Conservation (phyloP, 2,113 vertebrate genomes). For the Mobula hypostoma region DNA sequence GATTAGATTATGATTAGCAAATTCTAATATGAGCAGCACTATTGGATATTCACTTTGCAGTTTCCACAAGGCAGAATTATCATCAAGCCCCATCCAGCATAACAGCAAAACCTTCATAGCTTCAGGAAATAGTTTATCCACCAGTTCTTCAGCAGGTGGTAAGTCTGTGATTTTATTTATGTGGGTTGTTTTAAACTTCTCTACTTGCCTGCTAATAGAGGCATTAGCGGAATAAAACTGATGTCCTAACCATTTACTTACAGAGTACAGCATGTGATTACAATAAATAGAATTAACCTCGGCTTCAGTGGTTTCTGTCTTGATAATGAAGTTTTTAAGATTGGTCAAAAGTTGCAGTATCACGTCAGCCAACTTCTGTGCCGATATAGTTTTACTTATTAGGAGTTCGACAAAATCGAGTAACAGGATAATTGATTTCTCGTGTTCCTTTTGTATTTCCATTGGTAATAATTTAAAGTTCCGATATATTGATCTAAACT, state of each 20-base stretch:
- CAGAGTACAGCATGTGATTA: slow-evolving; percentile 51
- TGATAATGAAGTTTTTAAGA: slow-evolving; percentile 39
- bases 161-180: slow-evolving; percentile 67
- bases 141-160: slow-evolving; percentile 64
- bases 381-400: slow-evolving; percentile 47
- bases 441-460: slow-evolving; percentile 42
- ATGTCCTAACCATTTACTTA: slow-evolving; percentile 63
- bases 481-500: slow-evolving; percentile 17
- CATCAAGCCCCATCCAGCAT: slow-evolving; percentile 70
- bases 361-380: slow-evolving; percentile 46
- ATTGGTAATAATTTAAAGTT: neutral
- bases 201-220: slow-evolving; percentile 63
- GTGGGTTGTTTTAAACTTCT: slow-evolving; percentile 64
- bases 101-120: slow-evolving; percentile 63
- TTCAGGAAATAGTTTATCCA: slow-evolving; percentile 62
- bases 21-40: slow-evolving; percentile 68
- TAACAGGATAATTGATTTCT: slow-evolving; percentile 46
- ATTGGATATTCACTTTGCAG: slow-evolving; percentile 68
- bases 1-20: slow-evolving; percentile 72
- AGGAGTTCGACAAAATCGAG: slow-evolving; percentile 50
- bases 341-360: slow-evolving; percentile 51
- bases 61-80: slow-evolving; percentile 55
- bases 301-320: slow-evolving; percentile 44
- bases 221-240: slow-evolving; percentile 60
- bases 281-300: slow-evolving; percentile 50